Conservation (phyloP, 2,797 vertebrate species). For the Eleutherodactylus coqui region DNA sequence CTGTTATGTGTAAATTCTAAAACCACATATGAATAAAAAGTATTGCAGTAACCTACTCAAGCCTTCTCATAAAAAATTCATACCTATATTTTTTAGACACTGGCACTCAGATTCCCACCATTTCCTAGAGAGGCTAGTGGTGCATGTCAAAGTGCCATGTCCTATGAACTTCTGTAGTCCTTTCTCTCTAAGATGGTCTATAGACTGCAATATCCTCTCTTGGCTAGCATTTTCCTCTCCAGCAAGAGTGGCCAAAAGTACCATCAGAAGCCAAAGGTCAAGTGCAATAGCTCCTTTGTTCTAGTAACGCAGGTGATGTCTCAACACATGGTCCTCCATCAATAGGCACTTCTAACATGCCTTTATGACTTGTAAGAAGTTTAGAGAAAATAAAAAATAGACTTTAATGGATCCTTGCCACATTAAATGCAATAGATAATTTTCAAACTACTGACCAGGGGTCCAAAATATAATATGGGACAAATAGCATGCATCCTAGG, state of each 20-base stretch:
- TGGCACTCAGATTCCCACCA: not conserved
- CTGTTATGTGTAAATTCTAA: not conserved
- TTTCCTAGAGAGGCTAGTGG: not conserved
- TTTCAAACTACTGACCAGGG: not conserved
- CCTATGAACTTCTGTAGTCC: too few species aligned
- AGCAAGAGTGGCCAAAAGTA: not conserved
- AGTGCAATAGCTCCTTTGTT: not conserved
- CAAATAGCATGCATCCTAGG: not conserved
- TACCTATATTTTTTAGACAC: too few species aligned
- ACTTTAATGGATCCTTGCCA: too few species aligned
- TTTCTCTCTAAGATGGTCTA: not conserved
- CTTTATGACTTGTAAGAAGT: not conserved
- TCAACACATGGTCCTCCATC: not conserved
- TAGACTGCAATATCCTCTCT: not conserved
- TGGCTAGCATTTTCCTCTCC: not conserved
- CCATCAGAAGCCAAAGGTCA: too few species aligned
- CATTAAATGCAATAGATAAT: too few species aligned
- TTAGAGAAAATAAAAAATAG: not conserved
- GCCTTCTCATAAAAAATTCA: too few species aligned
- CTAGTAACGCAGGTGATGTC: not conserved
- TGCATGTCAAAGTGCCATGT: not conserved
- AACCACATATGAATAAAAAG: not conserved
- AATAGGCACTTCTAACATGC: too few species aligned
- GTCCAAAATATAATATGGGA: not conserved
- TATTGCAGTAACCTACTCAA: not conserved